Conservation (phyloP, 2,888 invertebrate species). For the Hypselothyrea guttata region DNA sequence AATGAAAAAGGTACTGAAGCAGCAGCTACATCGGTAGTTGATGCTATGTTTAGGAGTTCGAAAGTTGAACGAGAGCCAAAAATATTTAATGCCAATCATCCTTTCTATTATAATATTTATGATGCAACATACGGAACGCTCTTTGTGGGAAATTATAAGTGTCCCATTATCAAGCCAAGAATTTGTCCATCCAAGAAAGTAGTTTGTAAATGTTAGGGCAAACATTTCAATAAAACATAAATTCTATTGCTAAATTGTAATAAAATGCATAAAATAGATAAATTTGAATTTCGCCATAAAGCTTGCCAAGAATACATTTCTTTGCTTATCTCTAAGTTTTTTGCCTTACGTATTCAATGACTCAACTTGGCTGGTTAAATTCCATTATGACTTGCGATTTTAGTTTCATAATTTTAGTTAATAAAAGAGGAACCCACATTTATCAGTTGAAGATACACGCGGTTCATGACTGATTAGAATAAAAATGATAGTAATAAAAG, state of each 20-base stretch:
- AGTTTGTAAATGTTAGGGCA: background rate
- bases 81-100: conserved; percentile 44
- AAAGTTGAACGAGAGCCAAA: background rate
- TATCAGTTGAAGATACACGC: conserved; percentile 9
- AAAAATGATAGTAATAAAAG: conserved; percentile 11
- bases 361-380: conserved; percentile 27
- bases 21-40: conserved; percentile 86
- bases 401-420: conserved; percentile 6
- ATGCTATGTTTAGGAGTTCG: background rate
- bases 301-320: no score
- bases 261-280: no score
- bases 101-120: conserved; percentile 36
- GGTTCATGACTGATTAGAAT: conserved; percentile 31
- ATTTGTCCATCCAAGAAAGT: background rate
- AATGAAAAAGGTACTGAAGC: conserved; percentile 94
- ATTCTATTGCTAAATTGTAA: no score
- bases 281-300: no score
- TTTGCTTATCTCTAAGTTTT: no score
- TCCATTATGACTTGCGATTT: conserved; percentile 22
- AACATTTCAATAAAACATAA: background rate
- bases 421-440: conserved; percentile 9
- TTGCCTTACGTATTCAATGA: conserved; percentile 6
- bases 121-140: conserved; percentile 25
- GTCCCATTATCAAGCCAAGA: background rate
- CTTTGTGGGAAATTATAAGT: conserved; percentile 25